Evolutionary conservation across 2,888 invertebrate species (phyloP).

Genomic region (Margaritifera margaritifera): DNA sequence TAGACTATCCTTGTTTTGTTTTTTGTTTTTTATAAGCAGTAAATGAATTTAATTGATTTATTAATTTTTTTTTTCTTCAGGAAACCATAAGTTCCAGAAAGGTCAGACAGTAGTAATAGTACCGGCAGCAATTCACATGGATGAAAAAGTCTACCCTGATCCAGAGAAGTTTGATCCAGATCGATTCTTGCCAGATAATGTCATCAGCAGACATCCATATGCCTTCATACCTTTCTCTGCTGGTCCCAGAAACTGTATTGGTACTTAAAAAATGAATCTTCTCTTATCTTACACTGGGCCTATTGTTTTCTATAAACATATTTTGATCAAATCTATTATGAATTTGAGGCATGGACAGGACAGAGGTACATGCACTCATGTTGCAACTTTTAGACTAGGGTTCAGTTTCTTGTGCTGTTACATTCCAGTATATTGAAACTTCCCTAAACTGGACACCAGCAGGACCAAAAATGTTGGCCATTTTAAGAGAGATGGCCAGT

Average conservation of each 20-base stretch:
- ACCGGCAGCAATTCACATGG: conserved; percentile 75
- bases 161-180: conserved; percentile 86
- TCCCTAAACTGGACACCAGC: too few species aligned
- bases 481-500: too few species aligned
- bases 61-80: conserved; percentile 21
- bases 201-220: conserved; percentile 81
- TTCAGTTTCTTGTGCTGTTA: too few species aligned
- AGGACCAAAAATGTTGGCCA: too few species aligned
- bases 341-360: too few species aligned
- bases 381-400: too few species aligned
- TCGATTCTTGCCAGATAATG: conserved; percentile 82
- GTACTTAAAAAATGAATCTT: conserved; percentile 49
- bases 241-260: conserved; percentile 75
- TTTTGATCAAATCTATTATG: too few species aligned
- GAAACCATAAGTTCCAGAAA: conserved; percentile 38
- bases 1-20: neutral
- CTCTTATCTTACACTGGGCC: neutral
- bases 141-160: conserved; percentile 79
- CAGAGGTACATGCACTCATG: too few species aligned
- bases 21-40: neutral
- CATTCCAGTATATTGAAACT: too few species aligned
- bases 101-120: conserved; percentile 60
- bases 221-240: conserved; percentile 75
- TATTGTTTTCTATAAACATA: too few species aligned
- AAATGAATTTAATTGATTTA: neutral